Conservation (phyloP, 2,113 vertebrate species). For the Benitochromis conjunctus region DNA sequence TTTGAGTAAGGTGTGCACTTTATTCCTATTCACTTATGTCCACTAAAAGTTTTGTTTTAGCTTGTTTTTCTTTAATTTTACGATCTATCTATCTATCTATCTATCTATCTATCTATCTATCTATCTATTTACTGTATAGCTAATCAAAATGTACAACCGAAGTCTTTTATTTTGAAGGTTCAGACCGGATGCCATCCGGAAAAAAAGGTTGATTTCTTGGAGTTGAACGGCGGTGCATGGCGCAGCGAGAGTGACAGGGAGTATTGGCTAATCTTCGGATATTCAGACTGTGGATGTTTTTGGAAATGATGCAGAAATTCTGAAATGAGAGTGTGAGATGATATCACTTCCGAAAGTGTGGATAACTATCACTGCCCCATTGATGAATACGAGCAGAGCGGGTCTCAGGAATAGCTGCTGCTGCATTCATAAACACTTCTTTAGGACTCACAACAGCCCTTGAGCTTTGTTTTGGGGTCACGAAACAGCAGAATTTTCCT, state of each 20-base stretch:
- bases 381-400: slow-evolving; percentile 71
- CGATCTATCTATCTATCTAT: no score
- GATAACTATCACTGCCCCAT: slow-evolving; percentile 71
- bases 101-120: no score
- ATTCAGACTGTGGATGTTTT: slow-evolving; percentile 44
- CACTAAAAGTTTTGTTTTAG: background rate
- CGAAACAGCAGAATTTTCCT: background rate
- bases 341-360: slow-evolving; percentile 69
- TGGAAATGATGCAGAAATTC: slow-evolving; percentile 47
- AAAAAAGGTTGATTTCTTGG: fast-evolving
- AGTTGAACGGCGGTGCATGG: slow-evolving; percentile 31
- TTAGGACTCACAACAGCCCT: slow-evolving; percentile 87
- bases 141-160: fast-evolving
- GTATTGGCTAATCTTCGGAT: slow-evolving; percentile 20
- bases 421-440: slow-evolving; percentile 87
- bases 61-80: background rate
- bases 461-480: slow-evolving; percentile 63
- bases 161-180: slow-evolving; percentile 14
- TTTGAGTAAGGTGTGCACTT: background rate
- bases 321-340: slow-evolving; percentile 88
- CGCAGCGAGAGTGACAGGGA: slow-evolving; percentile 60
- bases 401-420: slow-evolving; percentile 72
- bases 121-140: no score
- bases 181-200: background rate
- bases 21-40: background rate